Base-by-base conservation (phyloP, 2,113 vertebrate species). In the Hydrolagus affinis region DNA sequence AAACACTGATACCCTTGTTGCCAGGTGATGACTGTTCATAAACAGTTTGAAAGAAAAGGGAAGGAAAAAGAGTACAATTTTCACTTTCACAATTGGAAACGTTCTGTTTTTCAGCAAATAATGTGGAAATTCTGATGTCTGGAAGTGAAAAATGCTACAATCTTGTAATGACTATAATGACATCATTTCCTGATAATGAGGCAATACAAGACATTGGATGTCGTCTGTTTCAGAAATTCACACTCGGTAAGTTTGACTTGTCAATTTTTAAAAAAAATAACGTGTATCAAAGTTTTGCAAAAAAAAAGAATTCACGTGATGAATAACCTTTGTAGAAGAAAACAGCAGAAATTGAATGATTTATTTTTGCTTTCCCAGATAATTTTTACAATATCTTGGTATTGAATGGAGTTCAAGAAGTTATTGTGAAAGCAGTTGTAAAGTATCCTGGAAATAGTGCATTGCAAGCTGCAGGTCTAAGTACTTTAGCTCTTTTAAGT, bases 91-190 rank as follows among this genome's bases (percentile, higher is more conserved):
- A 60, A 2, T 12, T 60, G n/a, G 17, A 62, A 25, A 23, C 6
- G 21, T 32, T 86, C 89, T 89, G 80, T 85, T 71, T 87, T 90
- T 78, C 87, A 99, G 98, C 91, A 90, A 96, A 91, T 88, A 98
- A 98, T 85, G 95, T 97, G 85, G 98, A 99, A 93, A 92, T 97
- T 60, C 90, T 99, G 76, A 98, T 99, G 98, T 98, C 97, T 30
- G 97, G 97, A 87, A 94, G 95, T 23, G 92, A 94, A 86, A 94
- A 95, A n/a, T 98, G 96, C 90, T 98, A 98, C 88, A 96, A 93
- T 80, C 1, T 94, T 17, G 89, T 95, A 87, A 94, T 95, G 74
- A 91, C 93, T 44, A 91, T 91, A 70, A 96, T 96, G 95, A 93
- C 92, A 76, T 87, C 89, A 0, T 98, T 97, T 87, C 92, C 95